Conservation (phyloP, 2,888 invertebrate genomes). For the Pasiphila rectangulata region DNA sequence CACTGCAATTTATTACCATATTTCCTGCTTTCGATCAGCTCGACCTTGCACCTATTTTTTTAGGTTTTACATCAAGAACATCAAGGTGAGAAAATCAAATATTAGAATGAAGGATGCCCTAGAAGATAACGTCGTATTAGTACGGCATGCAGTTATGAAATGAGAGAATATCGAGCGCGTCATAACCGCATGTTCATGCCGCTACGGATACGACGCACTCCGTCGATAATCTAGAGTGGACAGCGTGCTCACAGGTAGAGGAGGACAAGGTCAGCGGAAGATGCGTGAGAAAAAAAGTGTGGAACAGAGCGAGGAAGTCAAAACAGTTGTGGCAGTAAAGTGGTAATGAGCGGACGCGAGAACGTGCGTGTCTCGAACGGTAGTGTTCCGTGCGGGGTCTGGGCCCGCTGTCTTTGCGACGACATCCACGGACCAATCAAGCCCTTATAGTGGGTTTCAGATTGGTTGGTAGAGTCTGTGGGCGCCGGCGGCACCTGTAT, state of each 20-base stretch:
- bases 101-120: constrained; percentile 20
- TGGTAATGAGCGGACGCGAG: constrained; percentile 73
- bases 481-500: constrained; percentile 76
- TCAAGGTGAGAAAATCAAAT: constrained; percentile 23
- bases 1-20: constrained; percentile 52
- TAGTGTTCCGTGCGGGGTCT: constrained; percentile 79
- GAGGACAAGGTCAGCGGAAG: constrained; percentile 70
- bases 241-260: constrained; percentile 68
- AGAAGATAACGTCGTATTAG: constrained; percentile 27
- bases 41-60: constrained; percentile 26
- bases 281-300: constrained; percentile 69
- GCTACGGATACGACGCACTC: constrained; percentile 38
- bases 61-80: constrained; percentile 34
- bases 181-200: constrained; percentile 6
- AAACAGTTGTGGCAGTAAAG: constrained; percentile 75
- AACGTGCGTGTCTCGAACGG: constrained; percentile 66
- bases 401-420: constrained; percentile 48
- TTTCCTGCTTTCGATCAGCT: constrained; percentile 38
- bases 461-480: constrained; percentile 45
- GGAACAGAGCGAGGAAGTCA: constrained; percentile 69
- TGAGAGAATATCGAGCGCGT: constrained; percentile 29
- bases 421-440: constrained; percentile 49
- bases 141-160: constrained; percentile 43
- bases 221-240: constrained; percentile 45
- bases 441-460: constrained; percentile 14